phyloP scores from a whole-genome alignment of 2,797 vertebrate genomes.

The Pangasius sanitwongsei region DNA sequence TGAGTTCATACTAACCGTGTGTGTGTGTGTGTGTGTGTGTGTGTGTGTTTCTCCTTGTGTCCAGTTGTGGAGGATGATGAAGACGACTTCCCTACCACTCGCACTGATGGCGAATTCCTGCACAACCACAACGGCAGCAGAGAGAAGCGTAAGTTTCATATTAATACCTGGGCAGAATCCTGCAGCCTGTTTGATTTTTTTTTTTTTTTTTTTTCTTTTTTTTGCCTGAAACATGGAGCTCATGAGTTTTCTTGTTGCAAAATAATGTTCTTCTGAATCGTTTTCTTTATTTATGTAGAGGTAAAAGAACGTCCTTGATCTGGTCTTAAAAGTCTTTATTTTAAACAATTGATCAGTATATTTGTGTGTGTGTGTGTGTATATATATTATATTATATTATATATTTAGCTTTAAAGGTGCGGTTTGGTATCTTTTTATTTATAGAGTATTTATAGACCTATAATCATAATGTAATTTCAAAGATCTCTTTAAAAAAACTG shows the following conservation, averaged over 20 bases:
- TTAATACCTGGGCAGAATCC: background rate
- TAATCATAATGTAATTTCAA: background rate
- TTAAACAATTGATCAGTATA: background rate
- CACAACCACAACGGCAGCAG: slow-evolving; percentile 92
- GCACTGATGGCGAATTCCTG: slow-evolving; percentile 85
- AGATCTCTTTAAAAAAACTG: background rate
- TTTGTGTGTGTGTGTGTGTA: background rate
- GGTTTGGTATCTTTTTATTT: background rate
- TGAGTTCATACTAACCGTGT: slow-evolving; percentile 35
- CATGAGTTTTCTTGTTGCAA: background rate
- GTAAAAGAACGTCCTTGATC: background rate
- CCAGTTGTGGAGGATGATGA: slow-evolving; percentile 92
- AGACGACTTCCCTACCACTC: slow-evolving; percentile 89
- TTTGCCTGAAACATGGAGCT: background rate
- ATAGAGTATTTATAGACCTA: no score
- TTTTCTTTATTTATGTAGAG: background rate
- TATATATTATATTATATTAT: no score
- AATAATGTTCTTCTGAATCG: background rate
- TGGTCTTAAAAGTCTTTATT: background rate
- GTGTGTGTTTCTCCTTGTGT: slow-evolving; percentile 35
- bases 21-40: slow-evolving; percentile 4
- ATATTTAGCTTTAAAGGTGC: background rate
- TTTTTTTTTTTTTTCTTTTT: background rate
- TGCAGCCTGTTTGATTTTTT: background rate
- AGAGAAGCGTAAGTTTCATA: slow-evolving; percentile 87